Conservation (phyloP, 2,797 vertebrate species). For the Ctenosaura bakeri region DNA sequence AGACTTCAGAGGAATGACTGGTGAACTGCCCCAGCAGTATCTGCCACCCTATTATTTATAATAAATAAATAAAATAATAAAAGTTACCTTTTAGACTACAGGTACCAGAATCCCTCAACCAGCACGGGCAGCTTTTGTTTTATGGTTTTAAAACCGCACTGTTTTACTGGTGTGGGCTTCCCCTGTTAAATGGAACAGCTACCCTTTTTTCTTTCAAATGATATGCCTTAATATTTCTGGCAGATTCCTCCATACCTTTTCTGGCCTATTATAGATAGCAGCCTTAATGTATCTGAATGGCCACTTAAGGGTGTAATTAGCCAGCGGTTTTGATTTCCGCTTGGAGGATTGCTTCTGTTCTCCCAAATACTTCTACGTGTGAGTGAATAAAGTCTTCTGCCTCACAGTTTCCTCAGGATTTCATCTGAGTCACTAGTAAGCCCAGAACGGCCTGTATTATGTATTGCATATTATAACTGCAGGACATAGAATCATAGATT, state of each 20-base stretch:
- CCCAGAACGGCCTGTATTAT: neutral
- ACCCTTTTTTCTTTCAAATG: neutral
- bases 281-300: slow-evolving; percentile 4
- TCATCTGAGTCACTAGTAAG: neutral
- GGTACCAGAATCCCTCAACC: neutral
- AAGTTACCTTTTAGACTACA: neutral
- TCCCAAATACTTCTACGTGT: neutral
- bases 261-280: slow-evolving; percentile 1
- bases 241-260: neutral
- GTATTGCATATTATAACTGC: neutral
- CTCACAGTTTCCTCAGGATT: neutral
- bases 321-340: slow-evolving; percentile 2
- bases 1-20: neutral
- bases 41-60: too few relatives aligned
- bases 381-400: neutral
- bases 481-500: neutral
- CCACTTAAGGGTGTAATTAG: neutral
- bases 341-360: neutral
- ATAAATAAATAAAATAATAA: neutral
- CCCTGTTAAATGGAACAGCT: neutral
- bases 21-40: neutral
- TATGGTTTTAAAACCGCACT: neutral
- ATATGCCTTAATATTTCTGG: neutral
- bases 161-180: neutral
- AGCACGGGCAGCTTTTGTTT: neutral